phyloP scores from a whole-genome alignment of 2,888 invertebrate genomes.

The Beris chalybata region DNA sequence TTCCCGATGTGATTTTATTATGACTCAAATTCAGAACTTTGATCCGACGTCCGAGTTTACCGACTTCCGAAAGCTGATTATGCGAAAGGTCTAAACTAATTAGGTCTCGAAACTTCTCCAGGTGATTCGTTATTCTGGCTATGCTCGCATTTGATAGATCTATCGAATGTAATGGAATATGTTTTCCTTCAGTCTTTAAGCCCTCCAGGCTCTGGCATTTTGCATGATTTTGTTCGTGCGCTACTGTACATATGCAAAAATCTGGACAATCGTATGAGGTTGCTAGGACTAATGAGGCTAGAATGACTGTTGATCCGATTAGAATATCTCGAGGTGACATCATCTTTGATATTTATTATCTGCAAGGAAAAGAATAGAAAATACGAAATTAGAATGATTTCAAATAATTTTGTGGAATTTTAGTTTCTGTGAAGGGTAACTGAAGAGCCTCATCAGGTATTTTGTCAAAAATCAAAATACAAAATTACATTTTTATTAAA shows the following conservation, averaged over 20 bases:
- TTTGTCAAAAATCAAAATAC: too few relatives aligned
- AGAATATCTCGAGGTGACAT: slow-evolving; percentile 28
- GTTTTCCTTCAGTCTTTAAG: slow-evolving; percentile 42
- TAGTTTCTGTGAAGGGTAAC: not conserved
- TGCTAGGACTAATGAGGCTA: slow-evolving; percentile 31
- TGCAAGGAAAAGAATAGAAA: slow-evolving; percentile 11
- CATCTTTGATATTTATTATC: slow-evolving; percentile 25
- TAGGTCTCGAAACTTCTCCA: slow-evolving; percentile 63
- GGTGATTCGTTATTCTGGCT: slow-evolving; percentile 60
- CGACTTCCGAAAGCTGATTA: slow-evolving; percentile 63
- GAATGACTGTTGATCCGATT: slow-evolving; percentile 29
- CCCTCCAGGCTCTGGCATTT: slow-evolving; percentile 51
- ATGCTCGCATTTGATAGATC: slow-evolving; percentile 68
- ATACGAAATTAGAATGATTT: too few relatives aligned
- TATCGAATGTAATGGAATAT: slow-evolving; percentile 56
- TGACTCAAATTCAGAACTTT: slow-evolving; percentile 65
- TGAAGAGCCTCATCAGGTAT: too few relatives aligned
- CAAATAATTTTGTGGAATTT: not conserved
- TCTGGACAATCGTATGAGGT: slow-evolving; percentile 46
- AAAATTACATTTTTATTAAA: too few relatives aligned
- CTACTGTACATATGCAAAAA: slow-evolving; percentile 49
- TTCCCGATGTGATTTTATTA: slow-evolving; percentile 62
- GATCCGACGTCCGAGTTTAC: slow-evolving; percentile 63
- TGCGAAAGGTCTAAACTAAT: slow-evolving; percentile 67
- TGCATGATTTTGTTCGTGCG: slow-evolving; percentile 47